phyloP scores from a whole-genome alignment of 2,797 vertebrate genomes.

The Poecile montanus region DNA sequence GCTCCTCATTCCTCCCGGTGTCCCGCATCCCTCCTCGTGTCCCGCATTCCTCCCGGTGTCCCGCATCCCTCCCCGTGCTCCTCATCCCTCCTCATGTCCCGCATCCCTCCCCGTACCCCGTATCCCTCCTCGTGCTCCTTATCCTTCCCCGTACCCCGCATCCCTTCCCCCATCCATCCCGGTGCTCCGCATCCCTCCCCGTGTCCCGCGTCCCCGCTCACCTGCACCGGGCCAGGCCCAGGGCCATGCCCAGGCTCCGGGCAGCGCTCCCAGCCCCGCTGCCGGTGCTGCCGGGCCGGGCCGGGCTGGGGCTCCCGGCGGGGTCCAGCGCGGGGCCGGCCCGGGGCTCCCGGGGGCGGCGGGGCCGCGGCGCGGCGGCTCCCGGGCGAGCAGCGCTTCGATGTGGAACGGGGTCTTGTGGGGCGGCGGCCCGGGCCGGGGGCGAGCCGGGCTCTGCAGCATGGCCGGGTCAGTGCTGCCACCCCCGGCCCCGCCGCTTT shows the following conservation, averaged over 20 bases:
- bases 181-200: too few species aligned
- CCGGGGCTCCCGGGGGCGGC: not conserved
- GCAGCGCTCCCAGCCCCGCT: not conserved
- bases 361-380: constrained; percentile 45
- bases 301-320: not conserved
- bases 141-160: too few species aligned
- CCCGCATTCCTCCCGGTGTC: too few species aligned
- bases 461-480: not conserved
- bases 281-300: not conserved
- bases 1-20: too few species aligned
- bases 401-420: constrained; percentile 4
- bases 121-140: too few species aligned
- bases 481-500: not conserved
- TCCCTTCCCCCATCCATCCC: too few species aligned
- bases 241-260: not conserved
- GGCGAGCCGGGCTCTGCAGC: not conserved
- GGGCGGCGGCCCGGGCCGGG: not conserved
- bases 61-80: too few species aligned
- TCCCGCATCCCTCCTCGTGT: too few species aligned
- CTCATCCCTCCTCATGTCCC: too few species aligned
- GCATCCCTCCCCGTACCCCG: too few species aligned
- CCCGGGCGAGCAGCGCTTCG: constrained; percentile 84
- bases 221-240: constrained; percentile 8
- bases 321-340: not conserved
- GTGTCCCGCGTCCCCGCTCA: not conserved